Percentiles rank a stretch among this genome's conserved stretches.
These are phyloP conservation scores for Epinephelus moara DNA, from an alignment of 2,113 vertebrate species.

Conservation along the genomic window DNA sequence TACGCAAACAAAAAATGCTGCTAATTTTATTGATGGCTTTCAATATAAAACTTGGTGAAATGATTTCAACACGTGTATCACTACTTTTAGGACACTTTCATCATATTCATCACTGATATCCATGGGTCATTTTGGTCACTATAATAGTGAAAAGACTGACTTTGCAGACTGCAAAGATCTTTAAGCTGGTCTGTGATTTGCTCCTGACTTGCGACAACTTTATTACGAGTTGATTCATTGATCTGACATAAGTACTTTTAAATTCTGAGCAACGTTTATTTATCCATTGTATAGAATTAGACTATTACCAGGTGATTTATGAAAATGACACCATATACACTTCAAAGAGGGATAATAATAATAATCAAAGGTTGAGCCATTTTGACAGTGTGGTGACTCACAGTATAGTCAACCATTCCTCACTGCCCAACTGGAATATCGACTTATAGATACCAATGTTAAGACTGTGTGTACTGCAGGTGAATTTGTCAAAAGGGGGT, in stretches of 20 bases:
- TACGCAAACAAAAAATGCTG: no score
- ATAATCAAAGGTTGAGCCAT: not conserved
- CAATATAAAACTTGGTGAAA: no score
- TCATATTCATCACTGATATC: no score
- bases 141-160: not conserved
- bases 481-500: no score
- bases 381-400: constrained; percentile 1
- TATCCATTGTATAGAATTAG: not conserved
- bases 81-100: no score
- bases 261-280: no score
- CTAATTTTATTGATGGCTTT: no score
- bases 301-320: no score
- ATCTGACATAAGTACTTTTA: not conserved
- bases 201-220: not conserved
- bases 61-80: no score
- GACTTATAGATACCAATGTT: not conserved
- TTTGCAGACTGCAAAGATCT: not conserved
- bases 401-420: not conserved
- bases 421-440: not conserved
- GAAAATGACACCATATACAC: not conserved
- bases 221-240: not conserved
- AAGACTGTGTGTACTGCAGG: not conserved
- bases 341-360: not conserved
- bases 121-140: no score
- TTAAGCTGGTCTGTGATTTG: not conserved